phyloP scores from a whole-genome alignment of 2,797 vertebrate genomes.

The Falco columbarius region DNA sequence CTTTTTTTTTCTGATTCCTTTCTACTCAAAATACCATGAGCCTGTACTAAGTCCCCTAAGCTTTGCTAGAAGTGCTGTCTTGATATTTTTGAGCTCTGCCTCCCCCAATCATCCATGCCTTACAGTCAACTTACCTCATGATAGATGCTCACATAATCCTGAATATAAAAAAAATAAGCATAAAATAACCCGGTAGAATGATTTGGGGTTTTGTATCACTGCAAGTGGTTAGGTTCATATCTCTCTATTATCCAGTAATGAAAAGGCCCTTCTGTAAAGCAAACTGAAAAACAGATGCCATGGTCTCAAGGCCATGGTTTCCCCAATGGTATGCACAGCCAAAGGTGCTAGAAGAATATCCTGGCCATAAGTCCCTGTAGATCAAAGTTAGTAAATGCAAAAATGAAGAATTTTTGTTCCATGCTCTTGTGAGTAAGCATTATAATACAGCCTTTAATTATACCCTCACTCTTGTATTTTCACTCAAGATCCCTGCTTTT shows the following conservation, averaged over 20 bases:
- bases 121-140: not conserved
- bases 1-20: not conserved
- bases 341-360: not conserved
- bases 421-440: not conserved
- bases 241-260: not conserved
- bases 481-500: not conserved
- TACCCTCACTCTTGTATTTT: not conserved
- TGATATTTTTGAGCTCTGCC: not conserved
- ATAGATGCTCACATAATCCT: not conserved
- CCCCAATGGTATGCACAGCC: not conserved
- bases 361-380: not conserved
- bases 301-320: not conserved
- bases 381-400: not conserved
- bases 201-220: not conserved
- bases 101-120: not conserved
- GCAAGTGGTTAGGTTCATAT: not conserved
- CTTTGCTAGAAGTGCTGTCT: not conserved
- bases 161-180: not conserved
- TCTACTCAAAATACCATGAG: not conserved
- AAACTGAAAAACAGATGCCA: not conserved
- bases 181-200: not conserved
- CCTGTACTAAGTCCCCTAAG: not conserved
- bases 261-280: not conserved
- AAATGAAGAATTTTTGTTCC: not conserved
- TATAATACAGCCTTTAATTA: not conserved